Percentiles rank a stretch among this genome's conserved stretches.
Evolutionary conservation across 2,888 invertebrate species (phyloP).

Genomic region (Listrodromus nycthemerus): DNA sequence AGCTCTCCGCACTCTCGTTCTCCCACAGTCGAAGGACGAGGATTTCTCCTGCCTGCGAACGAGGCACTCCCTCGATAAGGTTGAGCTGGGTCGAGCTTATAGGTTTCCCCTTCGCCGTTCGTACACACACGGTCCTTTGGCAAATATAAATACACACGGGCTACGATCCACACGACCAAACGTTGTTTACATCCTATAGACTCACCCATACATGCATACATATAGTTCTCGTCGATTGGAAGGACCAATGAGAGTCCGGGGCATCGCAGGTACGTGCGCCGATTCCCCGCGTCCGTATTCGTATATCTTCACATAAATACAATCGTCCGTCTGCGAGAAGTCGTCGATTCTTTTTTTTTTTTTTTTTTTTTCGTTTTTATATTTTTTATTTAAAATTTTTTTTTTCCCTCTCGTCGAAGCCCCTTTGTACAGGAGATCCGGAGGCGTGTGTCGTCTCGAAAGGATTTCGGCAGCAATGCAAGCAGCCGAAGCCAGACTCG

Average conservation of each 20-base stretch:
- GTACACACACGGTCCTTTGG: slow-evolving; percentile 15
- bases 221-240: slow-evolving; percentile 31
- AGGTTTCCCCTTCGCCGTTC: slow-evolving; percentile 41
- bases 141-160: slow-evolving; percentile 45
- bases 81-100: slow-evolving; percentile 54
- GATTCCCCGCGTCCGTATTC: slow-evolving; percentile 32
- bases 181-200: not conserved
- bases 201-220: no score
- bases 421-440: slow-evolving; percentile 37
- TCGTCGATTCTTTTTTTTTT: slow-evolving; percentile 25
- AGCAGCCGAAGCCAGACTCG: slow-evolving; percentile 12
- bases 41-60: slow-evolving; percentile 26
- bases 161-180: not conserved
- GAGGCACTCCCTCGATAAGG: slow-evolving; percentile 59
- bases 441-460: slow-evolving; percentile 38
- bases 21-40: slow-evolving; percentile 41
- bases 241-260: slow-evolving; percentile 39
- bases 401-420: slow-evolving; percentile 33
- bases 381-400: no score
- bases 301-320: slow-evolving; percentile 5
- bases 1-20: slow-evolving; percentile 1
- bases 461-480: slow-evolving; percentile 37
- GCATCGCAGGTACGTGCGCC: slow-evolving; percentile 40
- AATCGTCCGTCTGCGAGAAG: slow-evolving; percentile 18
- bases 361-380: not conserved